Conservation (phyloP, 2,113 vertebrate species). For the Tor tambroides region DNA sequence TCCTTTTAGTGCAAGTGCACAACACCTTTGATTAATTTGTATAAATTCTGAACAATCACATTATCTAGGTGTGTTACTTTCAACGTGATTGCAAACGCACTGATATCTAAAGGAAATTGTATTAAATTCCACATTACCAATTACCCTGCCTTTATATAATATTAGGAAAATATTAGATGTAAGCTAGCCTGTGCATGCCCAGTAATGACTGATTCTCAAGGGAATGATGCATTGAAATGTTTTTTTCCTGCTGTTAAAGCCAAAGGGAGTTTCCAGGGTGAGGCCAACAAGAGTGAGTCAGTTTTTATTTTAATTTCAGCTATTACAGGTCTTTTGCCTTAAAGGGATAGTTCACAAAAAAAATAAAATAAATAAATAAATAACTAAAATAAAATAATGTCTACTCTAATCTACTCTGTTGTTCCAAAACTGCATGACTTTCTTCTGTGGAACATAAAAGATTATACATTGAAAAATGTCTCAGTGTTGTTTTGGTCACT, state of each 20-base stretch:
- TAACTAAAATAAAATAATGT: no score
- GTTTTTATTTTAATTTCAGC: conserved; percentile 18
- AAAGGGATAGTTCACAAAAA: not conserved
- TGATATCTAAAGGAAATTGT: not conserved
- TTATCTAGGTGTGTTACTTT: not conserved
- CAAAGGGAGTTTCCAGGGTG: conserved; percentile 35
- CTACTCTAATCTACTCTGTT: no score
- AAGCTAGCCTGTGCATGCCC: not conserved
- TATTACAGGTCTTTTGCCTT: not conserved
- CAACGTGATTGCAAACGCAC: not conserved
- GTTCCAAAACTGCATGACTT: not conserved
- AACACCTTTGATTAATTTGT: no score
- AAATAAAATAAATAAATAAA: no score
- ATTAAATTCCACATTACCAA: not conserved
- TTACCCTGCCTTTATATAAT: not conserved
- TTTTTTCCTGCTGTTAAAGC: conserved; percentile 38
- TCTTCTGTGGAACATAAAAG: not conserved
- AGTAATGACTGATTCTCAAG: conserved; percentile 20
- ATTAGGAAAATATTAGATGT: not conserved
- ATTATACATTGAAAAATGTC: not conserved
- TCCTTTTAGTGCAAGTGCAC: not conserved
- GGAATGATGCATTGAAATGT: not conserved
- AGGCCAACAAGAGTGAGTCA: conserved; percentile 17
- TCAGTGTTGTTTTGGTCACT: not conserved
- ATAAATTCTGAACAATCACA: not conserved